Evolutionary conservation across 2,888 invertebrate genomes (phyloP), one percentile per base, ranked within the genome.

Genomic region (Mesoligia furuncula): DNA sequence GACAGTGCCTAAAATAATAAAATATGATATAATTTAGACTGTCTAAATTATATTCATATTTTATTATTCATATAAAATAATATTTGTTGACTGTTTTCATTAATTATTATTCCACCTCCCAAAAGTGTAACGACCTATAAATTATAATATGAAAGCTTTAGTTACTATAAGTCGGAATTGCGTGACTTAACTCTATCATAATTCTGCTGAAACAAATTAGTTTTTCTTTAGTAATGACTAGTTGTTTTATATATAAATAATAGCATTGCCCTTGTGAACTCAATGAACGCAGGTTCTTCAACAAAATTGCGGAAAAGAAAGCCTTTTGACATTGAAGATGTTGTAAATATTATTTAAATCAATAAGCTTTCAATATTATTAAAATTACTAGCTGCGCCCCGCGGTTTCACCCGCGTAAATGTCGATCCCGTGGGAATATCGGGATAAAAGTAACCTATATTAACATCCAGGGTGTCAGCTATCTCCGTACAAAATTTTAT

Each of bases 151-250:
- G 42, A 77, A 77, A 76, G 57, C 67, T 75, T 75, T 77, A 78
- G 68, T 65, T 70, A 62, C 70, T 68, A 69, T 59, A 77, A 81
- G 66, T 74, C 57, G 67, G 51, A 77, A 66, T 86, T 73, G 85
- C 87, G 87, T 87, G 87, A 87, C 85, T 77, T 31, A 66, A 83
- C 74, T 62, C 83, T 85, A 80, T 81, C 75, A 85, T 54, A 75
- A 77, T 76, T 78, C 17, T 61, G 54, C 69, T 80, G 36, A 68
- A 80, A 74, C 54, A 20, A 74, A 85, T 62, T 54, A 20, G 17
- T 71, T 79, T 77, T 77, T 76, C 42, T 42, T 36, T 67, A 57
- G 27, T 74, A 76, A 71, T 77, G n/a, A 79, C 74, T 59, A 45
- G 13, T 64, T 81, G 42, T 69, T 71, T 62, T 36, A 64, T 73